phyloP scores from a whole-genome alignment of 2,888 invertebrate species.

The Drosophila mayaguana region DNA sequence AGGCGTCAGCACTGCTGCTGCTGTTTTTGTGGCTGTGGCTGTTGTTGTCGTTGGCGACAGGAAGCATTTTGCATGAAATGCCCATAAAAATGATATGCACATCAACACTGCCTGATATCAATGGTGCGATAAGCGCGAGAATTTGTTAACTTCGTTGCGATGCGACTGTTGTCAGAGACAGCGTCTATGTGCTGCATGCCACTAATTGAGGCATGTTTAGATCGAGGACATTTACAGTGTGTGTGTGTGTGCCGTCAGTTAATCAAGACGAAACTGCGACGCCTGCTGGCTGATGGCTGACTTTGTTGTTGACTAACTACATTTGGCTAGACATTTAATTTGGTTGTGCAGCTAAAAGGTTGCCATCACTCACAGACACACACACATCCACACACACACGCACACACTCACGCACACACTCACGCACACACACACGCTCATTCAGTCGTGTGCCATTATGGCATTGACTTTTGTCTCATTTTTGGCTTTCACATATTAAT shows the following conservation, averaged over 20 bases:
- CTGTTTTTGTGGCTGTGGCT: constrained; percentile 15
- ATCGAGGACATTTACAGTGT: constrained; percentile 18
- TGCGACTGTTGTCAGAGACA: constrained; percentile 5
- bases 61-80: constrained; percentile 81
- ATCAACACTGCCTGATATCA: constrained; percentile 69
- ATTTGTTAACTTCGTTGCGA: constrained; percentile 51
- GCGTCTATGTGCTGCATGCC: background rate
- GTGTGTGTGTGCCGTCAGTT: constrained; percentile 33
- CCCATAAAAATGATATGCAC: constrained; percentile 81
- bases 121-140: constrained; percentile 60
- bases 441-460: constrained; percentile 42
- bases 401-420: constrained; percentile 1
- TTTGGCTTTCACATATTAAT: constrained; percentile 54
- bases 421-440: background rate
- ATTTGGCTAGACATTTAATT: constrained; percentile 71
- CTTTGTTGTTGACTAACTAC: constrained; percentile 39
- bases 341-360: constrained; percentile 70
- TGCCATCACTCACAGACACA: constrained; percentile 68
- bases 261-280: constrained; percentile 50
- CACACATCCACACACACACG: constrained; percentile 11
- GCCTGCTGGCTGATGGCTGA: background rate
- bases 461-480: constrained; percentile 62
- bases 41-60: constrained; percentile 47
- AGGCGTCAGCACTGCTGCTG: background rate
- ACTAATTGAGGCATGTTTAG: constrained; percentile 52